A percentile compares a stretch with the other conserved stretches of the same genome.
Evolutionary conservation across 2,797 vertebrate species (phyloP).

Genomic region (Selene dorsalis): DNA sequence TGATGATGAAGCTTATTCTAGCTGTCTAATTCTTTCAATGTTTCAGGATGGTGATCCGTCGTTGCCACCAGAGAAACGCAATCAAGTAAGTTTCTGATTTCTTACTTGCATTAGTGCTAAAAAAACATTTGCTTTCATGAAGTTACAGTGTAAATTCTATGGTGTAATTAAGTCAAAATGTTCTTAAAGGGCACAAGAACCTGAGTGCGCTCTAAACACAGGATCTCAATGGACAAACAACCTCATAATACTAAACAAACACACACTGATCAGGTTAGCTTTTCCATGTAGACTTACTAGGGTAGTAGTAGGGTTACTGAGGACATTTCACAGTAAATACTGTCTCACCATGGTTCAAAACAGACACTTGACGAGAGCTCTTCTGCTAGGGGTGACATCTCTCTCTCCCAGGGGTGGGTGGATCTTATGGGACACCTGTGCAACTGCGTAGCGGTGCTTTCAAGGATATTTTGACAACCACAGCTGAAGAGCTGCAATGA

Average conservation of each 20-base stretch:
- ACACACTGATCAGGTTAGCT: background rate
- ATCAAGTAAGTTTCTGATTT: slow-evolving; percentile 86
- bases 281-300: background rate
- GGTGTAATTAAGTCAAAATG: background rate
- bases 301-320: background rate
- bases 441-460: too few relatives aligned
- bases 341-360: background rate
- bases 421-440: background rate
- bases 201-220: background rate
- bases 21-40: slow-evolving; percentile 18
- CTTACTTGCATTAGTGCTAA: background rate
- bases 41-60: slow-evolving; percentile 93
- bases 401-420: background rate
- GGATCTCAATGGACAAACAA: background rate
- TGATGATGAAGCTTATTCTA: background rate
- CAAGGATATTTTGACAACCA: background rate
- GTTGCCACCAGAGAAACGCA: slow-evolving; percentile 95
- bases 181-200: background rate
- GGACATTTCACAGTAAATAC: background rate
- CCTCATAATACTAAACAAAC: background rate
- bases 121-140: background rate
- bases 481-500: background rate
- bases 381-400: background rate
- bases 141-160: background rate
- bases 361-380: background rate